Base-by-base conservation (phyloP, 2,797 vertebrate species). In the Natrix natrix region DNA sequence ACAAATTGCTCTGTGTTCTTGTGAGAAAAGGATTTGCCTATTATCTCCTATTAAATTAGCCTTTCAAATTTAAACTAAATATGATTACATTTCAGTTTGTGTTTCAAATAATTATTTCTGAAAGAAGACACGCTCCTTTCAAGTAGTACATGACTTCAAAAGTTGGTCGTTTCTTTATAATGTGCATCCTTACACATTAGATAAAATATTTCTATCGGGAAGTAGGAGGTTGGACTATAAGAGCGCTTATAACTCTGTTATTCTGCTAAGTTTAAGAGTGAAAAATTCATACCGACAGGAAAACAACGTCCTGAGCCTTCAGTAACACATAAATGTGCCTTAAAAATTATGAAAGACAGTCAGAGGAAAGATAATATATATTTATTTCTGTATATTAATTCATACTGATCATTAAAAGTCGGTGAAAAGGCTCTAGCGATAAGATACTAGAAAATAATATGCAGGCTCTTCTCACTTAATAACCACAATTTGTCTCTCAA, bases 1-100 rank as follows among this genome's bases (percentile, higher is more conserved):
- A 91, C 74, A 91, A 89, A 91, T 87, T 91, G 43, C 69, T 83
- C 56, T 91, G 10, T 91, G 89, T 91, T 92, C 89, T 91, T 89
- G 54, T 91, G 92, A 86, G 93, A 88, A 91, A 92, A 69, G 14
- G 28, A 69, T 91, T 91, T 92, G 90, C 90, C 89, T 54, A 89
- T 86, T 94, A 89, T 92, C 86, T 57, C 63, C 54, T 89, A 91
- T 91, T 93, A 91, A 93, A 91, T 91, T 93, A 93, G 87, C 32
- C 93, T 91, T 93, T 91, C 93, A 89, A 91, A 91, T 93, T 93
- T 89, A 91, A 93, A 86, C 32, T 74, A 86, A 93, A 93, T 93
- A 91, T 91, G 90, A 93, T 93, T 93, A 91, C 87, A 89, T 92
- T 92, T 92, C 69, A 88, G 87, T 94, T 91, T 94, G 66, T 89